These are phyloP conservation scores for Eupithecia vulgata DNA, from an alignment of 2,888 invertebrate genomes.

Conservation along the genomic window DNA sequence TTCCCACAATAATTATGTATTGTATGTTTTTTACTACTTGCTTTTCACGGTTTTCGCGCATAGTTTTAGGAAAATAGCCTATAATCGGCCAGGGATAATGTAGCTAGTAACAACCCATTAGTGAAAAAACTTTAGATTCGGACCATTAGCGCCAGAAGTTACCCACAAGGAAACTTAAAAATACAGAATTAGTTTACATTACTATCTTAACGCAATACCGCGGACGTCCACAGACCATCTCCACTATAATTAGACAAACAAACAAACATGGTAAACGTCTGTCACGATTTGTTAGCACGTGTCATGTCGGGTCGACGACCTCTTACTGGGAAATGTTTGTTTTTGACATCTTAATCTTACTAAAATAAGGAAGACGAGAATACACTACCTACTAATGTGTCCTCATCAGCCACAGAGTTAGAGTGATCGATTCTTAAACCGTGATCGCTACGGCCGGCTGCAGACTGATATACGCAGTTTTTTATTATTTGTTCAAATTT, in stretches of 20 bases:
- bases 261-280: neutral
- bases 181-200: too few relatives aligned
- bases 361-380: neutral
- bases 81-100: too few relatives aligned
- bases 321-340: neutral
- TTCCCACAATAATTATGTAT: too few relatives aligned
- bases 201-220: too few relatives aligned
- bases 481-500: too few relatives aligned
- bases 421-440: too few relatives aligned
- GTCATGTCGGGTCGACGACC: constrained; percentile 5
- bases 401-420: too few relatives aligned
- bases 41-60: too few relatives aligned
- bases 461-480: too few relatives aligned
- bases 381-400: neutral
- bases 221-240: neutral
- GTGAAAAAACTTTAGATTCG: neutral
- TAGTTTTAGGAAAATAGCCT: too few relatives aligned
- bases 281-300: neutral
- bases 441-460: too few relatives aligned
- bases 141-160: neutral
- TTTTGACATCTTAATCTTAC: neutral
- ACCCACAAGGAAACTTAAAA: neutral
- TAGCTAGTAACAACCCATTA: neutral
- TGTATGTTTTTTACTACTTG: too few relatives aligned
- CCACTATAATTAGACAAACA: neutral